Base-by-base conservation (phyloP, 2,113 vertebrate species). In the Tiliqua scincoides region DNA sequence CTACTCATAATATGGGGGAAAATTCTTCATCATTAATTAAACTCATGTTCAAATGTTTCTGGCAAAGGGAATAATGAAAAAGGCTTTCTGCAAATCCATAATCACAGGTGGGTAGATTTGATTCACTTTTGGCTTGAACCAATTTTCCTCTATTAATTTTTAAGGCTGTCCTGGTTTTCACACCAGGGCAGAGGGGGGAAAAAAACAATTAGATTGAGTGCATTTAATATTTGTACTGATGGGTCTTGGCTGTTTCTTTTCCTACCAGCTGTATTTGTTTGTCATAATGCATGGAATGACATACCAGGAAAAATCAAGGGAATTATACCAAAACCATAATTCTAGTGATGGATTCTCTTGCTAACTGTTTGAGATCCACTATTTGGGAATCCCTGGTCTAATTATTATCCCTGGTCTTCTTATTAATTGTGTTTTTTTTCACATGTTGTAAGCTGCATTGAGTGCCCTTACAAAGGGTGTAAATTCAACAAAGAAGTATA, bases 191-290 rank as follows among this genome's bases (percentile, higher is more conserved):
- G 43, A 48, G 8, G 8, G 8, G 8, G 8, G 8, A 48, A n/a
- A 40, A 77, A 62, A 2, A 0, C 62, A 12, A 35, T 75, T 2
- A 5, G 1, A n/a, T 0, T 0, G 2, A 3, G 12, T 0, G 1
- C 71, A 43, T 62, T 83, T 90, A 87, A 48, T 20, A 11, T 73
- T 87, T 75, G 1, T 62, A 78, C 30, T 3, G 2, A 6, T 63
- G 17, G 4, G 52, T 88, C 54, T 57, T 57, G 54, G 54, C 23
- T 85, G 35, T 32, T 21, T 20, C 35, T 23, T 71, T 37, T 9
- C 1, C 63, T 4, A 70, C 70, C 70, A 40, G 6, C 35, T 71
- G 18, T 71, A 35, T 37, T 71, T 71, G 68, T 71, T 71, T 71
- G 35, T 20, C 68, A 70, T 6, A 70, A n/a, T n/a, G n/a, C 43